Conservation (phyloP, 2,113 vertebrate genomes). For the Talpa occidentalis region DNA sequence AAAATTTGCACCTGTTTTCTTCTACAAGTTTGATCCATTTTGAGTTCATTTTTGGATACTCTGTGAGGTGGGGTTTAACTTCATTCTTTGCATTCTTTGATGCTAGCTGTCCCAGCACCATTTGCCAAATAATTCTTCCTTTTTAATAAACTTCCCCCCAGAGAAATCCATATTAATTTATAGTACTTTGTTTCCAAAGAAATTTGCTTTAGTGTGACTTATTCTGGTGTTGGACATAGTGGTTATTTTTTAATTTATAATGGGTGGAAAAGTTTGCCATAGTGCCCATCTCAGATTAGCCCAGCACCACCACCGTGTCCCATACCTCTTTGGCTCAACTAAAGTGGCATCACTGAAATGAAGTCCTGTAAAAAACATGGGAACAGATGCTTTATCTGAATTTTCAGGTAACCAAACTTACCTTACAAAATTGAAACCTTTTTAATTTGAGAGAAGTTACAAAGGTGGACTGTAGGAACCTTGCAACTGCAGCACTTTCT, state of each 20-base stretch:
- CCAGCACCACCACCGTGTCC: neutral
- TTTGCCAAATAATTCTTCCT: neutral
- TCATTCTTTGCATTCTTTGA: neutral
- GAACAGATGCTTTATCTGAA: neutral
- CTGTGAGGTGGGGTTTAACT: neutral
- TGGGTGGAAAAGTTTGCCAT: neutral
- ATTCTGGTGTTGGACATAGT: neutral
- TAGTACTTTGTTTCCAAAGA: neutral
- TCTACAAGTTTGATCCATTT: neutral
- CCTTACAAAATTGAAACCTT: neutral
- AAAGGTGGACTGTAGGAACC: neutral
- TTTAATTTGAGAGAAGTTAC: constrained; percentile 2
- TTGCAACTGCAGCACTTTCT: neutral
- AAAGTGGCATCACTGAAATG: neutral
- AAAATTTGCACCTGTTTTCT: neutral
- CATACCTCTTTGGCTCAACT: neutral
- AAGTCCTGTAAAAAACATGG: neutral
- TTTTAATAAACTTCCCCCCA: neutral
- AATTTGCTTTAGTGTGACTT: neutral
- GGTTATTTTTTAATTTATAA: neutral
- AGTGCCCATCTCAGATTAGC: neutral
- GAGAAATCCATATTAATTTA: neutral
- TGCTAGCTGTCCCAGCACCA: neutral
- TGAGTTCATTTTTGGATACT: neutral
- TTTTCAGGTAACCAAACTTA: neutral